Conservation (phyloP, 1,140 invertebrate genomes). For the Drosophila bocki region DNA sequence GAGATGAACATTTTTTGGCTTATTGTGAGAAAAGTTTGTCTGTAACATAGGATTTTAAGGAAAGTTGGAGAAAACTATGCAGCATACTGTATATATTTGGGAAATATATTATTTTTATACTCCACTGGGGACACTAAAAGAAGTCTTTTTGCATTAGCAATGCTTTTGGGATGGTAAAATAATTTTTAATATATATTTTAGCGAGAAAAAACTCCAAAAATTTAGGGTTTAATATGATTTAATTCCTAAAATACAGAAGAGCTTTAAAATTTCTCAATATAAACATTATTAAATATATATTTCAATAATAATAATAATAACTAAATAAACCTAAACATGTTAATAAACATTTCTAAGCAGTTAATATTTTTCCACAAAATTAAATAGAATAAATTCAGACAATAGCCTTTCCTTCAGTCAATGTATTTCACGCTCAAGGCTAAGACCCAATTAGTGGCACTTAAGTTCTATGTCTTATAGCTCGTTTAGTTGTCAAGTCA, state of each 20-base stretch:
- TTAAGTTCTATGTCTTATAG: constrained; percentile 4
- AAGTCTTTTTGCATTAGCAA: neutral
- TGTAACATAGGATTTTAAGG: neutral
- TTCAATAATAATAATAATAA: no score
- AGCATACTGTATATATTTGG: neutral
- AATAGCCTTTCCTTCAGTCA: constrained; percentile 15
- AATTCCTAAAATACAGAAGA: neutral
- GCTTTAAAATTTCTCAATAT: neutral
- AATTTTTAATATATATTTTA: neutral
- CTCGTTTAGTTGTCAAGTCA: constrained; percentile 13
- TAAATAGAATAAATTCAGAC: neutral
- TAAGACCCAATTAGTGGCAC: constrained; percentile 44
- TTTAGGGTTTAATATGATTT: neutral
- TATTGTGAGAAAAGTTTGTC: neutral
- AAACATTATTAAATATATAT: no score
- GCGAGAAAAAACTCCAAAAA: neutral
- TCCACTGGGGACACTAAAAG: neutral
- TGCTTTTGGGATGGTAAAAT: neutral
- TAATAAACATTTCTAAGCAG: no score
- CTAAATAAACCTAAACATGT: neutral
- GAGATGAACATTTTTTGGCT: neutral
- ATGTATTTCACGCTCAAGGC: constrained; percentile 26
- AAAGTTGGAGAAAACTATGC: neutral
- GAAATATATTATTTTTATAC: neutral
- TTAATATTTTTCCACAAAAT: neutral